phyloP scores from a whole-genome alignment of 2,888 invertebrate genomes.

The Metallyticus violacea region DNA sequence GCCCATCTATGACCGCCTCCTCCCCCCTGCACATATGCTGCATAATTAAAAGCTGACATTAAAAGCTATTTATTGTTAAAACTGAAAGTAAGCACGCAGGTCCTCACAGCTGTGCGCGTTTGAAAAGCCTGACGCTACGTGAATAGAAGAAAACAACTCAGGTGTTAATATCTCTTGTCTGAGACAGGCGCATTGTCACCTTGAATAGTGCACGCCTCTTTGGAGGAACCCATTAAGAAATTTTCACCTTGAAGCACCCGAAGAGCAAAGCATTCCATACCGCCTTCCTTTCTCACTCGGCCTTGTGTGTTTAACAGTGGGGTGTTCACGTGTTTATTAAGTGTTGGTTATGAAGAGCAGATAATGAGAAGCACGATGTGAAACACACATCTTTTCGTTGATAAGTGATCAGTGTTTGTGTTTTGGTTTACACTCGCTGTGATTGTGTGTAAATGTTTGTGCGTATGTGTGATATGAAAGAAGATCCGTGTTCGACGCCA shows the following conservation, averaged over 20 bases:
- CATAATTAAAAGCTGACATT: too few species aligned
- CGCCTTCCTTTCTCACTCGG: background rate
- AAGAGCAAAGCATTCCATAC: background rate
- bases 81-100: background rate
- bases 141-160: background rate
- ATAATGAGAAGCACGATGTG: background rate
- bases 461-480: background rate
- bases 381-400: too few species aligned
- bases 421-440: background rate
- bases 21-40: too few species aligned
- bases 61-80: too few species aligned
- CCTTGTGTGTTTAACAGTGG: background rate
- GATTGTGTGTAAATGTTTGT: background rate
- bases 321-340: background rate
- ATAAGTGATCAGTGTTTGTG: background rate
- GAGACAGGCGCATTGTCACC: background rate
- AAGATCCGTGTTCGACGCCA: conserved; percentile 11
- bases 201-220: background rate
- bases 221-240: background rate
- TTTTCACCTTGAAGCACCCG: background rate
- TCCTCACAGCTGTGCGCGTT: background rate
- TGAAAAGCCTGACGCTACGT: background rate
- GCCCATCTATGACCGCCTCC: too few species aligned
- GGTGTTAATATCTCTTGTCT: background rate
- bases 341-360: background rate